These are phyloP conservation scores for Nowickia ferox DNA, from an alignment of 2,888 invertebrate species.

Conservation along the genomic window DNA sequence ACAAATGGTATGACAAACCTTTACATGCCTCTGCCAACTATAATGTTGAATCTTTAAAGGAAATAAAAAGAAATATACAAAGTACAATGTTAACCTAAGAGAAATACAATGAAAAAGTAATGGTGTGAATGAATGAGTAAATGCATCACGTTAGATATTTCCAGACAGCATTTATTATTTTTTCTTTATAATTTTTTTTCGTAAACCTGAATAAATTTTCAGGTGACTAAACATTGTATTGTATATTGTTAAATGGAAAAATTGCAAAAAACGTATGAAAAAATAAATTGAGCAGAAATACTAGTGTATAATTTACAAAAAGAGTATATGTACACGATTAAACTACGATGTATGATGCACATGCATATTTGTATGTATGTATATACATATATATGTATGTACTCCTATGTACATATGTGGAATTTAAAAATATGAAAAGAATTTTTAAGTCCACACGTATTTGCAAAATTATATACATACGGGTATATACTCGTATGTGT, in stretches of 20 bases:
- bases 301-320: slow-evolving; percentile 26
- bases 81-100: slow-evolving; percentile 6
- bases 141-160: slow-evolving; percentile 39
- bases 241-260: slow-evolving; percentile 33
- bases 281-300: slow-evolving; percentile 56
- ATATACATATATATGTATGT: background rate
- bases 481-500: too few species aligned
- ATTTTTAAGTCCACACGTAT: too few species aligned
- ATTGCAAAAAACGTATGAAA: slow-evolving; percentile 26
- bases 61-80: background rate
- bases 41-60: background rate
- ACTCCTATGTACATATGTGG: too few species aligned
- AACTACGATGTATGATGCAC: background rate
- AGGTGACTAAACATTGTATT: slow-evolving; percentile 48
- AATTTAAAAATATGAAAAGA: too few species aligned
- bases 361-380: background rate
- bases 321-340: background rate
- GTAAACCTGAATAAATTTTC: slow-evolving; percentile 35
- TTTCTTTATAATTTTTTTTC: background rate
- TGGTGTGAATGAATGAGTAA: slow-evolving; percentile 47
- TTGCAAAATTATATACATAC: too few species aligned
- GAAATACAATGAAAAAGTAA: slow-evolving; percentile 27
- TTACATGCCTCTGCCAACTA: background rate
- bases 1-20: background rate
- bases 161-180: background rate